Evolutionary conservation across 2,113 vertebrate genomes (phyloP).

Genomic region (Gasterosteus aculeatus): DNA sequence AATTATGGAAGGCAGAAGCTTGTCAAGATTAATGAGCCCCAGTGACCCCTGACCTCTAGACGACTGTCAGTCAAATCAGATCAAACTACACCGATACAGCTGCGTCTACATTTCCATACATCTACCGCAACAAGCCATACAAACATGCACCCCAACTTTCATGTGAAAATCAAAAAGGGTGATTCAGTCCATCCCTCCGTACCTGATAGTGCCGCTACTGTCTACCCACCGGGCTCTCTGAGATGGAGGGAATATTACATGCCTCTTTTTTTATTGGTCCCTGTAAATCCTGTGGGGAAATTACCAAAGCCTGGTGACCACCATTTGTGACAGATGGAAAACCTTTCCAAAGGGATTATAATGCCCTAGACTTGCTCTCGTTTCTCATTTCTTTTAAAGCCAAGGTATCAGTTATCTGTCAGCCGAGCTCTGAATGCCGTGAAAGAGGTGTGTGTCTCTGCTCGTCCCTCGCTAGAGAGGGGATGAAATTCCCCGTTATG

Average conservation of each 20-base stretch:
- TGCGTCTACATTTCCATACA: not conserved
- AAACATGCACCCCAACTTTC: slow-evolving; percentile 21
- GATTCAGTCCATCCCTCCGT: slow-evolving; percentile 33
- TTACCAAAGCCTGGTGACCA: slow-evolving; percentile 73
- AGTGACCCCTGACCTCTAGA: slow-evolving; percentile 47
- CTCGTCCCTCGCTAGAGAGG: slow-evolving; percentile 41
- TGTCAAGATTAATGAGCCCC: slow-evolving; percentile 55
- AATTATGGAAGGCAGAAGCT: slow-evolving; percentile 49
- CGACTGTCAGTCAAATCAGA: too few relatives aligned
- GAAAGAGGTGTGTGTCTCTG: slow-evolving; percentile 61
- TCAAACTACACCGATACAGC: slow-evolving; percentile 18
- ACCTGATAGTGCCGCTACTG: slow-evolving; percentile 17
- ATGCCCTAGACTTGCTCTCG: slow-evolving; percentile 75
- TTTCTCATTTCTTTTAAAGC: slow-evolving; percentile 83
- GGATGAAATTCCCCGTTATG: slow-evolving; percentile 63
- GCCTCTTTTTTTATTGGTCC: slow-evolving; percentile 73
- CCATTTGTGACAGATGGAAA: slow-evolving; percentile 76
- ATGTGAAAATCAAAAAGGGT: slow-evolving; percentile 37
- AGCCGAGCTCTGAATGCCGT: slow-evolving; percentile 61
- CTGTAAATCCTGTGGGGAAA: slow-evolving; percentile 80
- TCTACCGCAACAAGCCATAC: not conserved
- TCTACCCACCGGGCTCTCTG: slow-evolving; percentile 39
- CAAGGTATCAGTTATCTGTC: slow-evolving; percentile 77
- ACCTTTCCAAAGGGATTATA: slow-evolving; percentile 78
- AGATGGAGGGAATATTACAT: slow-evolving; percentile 58